Evolutionary conservation across 2,888 invertebrate genomes (phyloP), one percentile per base, ranked within the genome.

Genomic region (Andricus curvator): DNA sequence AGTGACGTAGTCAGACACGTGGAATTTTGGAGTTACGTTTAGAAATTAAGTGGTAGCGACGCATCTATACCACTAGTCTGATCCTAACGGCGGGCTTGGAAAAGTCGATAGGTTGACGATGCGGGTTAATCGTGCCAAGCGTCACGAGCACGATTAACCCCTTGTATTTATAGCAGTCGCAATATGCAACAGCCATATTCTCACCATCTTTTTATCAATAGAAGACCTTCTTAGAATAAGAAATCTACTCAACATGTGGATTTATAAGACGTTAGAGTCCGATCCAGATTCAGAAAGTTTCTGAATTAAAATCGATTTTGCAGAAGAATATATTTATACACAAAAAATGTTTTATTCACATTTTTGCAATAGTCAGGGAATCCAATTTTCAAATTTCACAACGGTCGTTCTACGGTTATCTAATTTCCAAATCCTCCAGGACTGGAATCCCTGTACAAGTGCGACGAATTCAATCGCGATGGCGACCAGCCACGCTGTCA

Each of bases 401-500:
- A 9, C 8, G 60, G 22, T 13, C 4, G n/a, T 3, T 25, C 9
- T 25, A 9, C 4, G 22, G 22, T 62, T 62, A 62, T 62, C 13
- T 62, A 62, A 62, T 62, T 62, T 22, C 4, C n/a, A 62, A 62
- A 25, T 62, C 60, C 60, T 62, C 22, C 22, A 22, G 22, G n/a
- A 22, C 60, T n/a, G n/a, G 60, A 62, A 62, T 62, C 22, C 8
- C 13, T 62, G 22, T 13, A 62, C 60, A 62, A 62, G 60, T 62
- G 22, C 60, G 13, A 62, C 60, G 60, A 62, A 62, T 62, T 62
- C 60, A 62, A 62, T 62, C 60, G 22, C 60, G 60, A 62, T 62
- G 60, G 60, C 60, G 60, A 62, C 60, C 60, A 62, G 60, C 13
- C 22, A n/a, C 60, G 13, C 22, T 62, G 60, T 62, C 13, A 62